A percentile compares a stretch with the other conserved stretches of the same genome.
Evolutionary conservation across 2,797 vertebrate species (phyloP).

Genomic region (Tinamus major): DNA sequence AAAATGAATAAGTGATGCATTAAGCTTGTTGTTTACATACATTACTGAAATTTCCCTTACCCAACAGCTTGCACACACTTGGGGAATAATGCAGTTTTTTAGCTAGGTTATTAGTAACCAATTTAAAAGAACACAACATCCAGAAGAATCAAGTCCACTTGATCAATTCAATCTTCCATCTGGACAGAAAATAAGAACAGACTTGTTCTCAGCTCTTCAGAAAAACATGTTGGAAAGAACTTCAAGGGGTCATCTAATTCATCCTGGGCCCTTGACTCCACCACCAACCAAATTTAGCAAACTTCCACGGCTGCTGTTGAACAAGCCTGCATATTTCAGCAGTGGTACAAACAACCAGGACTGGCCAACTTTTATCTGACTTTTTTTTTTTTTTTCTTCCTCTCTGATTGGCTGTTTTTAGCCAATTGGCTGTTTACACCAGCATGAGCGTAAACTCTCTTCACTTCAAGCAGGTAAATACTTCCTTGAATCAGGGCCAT

Average conservation of each 20-base stretch:
- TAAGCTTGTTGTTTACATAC: background rate
- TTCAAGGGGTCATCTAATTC: background rate
- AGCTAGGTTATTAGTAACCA: background rate
- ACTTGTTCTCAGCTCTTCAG: background rate
- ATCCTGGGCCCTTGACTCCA: background rate
- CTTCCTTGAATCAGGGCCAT: conserved; percentile 25
- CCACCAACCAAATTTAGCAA: background rate
- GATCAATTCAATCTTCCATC: background rate
- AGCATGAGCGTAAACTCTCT: background rate
- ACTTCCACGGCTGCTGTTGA: background rate
- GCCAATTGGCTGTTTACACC: background rate
- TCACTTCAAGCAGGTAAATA: conserved; percentile 41
- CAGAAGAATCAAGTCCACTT: background rate
- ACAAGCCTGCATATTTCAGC: background rate
- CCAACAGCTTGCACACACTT: background rate
- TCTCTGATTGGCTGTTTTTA: background rate
- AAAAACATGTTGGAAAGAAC: background rate
- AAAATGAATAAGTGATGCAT: background rate
- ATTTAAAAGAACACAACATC: background rate
- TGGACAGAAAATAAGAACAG: background rate
- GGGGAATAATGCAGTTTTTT: background rate
- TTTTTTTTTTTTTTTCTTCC: background rate
- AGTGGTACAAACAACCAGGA: background rate
- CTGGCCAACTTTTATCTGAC: background rate
- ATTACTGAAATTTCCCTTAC: background rate